A percentile compares a stretch with the other conserved stretches of the same genome.
phyloP scores from a whole-genome alignment of 1,140 invertebrate species.

The Littorina saxatilis region DNA sequence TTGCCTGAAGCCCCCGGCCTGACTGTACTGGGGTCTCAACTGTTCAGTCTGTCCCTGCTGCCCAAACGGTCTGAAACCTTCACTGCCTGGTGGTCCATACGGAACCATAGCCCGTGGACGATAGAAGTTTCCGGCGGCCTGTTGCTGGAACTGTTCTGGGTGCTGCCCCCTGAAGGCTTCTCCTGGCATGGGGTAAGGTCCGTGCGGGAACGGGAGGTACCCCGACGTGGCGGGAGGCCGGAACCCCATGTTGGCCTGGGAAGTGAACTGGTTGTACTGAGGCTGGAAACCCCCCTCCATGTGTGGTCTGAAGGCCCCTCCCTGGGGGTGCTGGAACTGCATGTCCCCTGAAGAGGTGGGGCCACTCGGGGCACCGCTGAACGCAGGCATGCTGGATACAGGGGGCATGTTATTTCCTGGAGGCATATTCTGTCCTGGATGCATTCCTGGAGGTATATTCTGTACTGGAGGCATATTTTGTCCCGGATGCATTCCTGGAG shows the following conservation, averaged over 20 bases:
- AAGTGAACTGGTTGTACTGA: neutral
- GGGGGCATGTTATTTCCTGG: too few species aligned
- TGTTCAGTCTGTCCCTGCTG: neutral
- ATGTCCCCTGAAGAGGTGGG: neutral
- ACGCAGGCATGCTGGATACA: neutral
- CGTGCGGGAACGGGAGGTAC: slow-evolving; percentile 26
- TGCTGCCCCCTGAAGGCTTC: slow-evolving; percentile 16
- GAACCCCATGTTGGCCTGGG: neutral
- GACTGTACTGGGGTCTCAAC: slow-evolving; percentile 8
- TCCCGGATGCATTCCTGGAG: too few species aligned
- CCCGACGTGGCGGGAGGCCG: neutral
- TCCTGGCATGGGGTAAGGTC: slow-evolving; percentile 30
- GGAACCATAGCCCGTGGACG: slow-evolving; percentile 24
- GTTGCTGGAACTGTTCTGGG: slow-evolving; percentile 9
- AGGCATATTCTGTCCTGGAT: too few species aligned
- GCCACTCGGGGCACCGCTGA: neutral
- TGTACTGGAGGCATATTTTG: too few species aligned
- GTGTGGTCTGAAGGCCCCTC: neutral
- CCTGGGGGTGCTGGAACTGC: neutral
- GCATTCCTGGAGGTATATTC: too few species aligned
- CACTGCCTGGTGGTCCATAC: neutral
- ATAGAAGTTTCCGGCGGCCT: neutral
- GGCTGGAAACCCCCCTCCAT: slow-evolving; percentile 29
- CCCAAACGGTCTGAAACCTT: neutral
- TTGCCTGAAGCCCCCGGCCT: neutral